phyloP scores from a whole-genome alignment of 2,113 vertebrate species.

The Epinephelus moara region DNA sequence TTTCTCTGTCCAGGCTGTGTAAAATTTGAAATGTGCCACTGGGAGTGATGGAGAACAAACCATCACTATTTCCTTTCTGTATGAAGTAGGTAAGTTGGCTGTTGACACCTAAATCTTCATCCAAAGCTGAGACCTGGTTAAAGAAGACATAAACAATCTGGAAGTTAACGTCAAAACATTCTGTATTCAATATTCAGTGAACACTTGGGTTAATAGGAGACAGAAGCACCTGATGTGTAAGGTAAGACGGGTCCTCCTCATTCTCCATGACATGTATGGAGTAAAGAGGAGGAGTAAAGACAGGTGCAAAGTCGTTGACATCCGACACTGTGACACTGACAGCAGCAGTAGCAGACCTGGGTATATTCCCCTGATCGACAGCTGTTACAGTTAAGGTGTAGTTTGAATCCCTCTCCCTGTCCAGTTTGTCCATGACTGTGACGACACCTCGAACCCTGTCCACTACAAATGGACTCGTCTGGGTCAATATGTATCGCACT shows the following conservation, averaged over 20 bases:
- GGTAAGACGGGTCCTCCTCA: constrained; percentile 45
- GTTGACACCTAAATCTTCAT: constrained; percentile 74
- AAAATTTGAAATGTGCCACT: constrained; percentile 65
- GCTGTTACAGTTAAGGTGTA: constrained; percentile 59
- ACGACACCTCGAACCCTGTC: constrained; percentile 79
- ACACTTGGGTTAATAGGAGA: neutral
- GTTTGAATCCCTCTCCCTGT: constrained; percentile 76
- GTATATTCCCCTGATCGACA: constrained; percentile 58
- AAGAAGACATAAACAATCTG: neutral
- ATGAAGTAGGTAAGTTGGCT: constrained; percentile 69
- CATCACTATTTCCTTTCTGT: constrained; percentile 45
- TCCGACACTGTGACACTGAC: constrained; percentile 69
- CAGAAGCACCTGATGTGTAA: constrained; percentile 59
- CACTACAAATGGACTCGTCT: constrained; percentile 69
- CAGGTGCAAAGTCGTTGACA: constrained; percentile 69
- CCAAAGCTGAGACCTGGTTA: constrained; percentile 67
- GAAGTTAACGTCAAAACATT: neutral
- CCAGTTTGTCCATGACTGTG: constrained; percentile 74
- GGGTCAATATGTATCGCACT: constrained; percentile 74
- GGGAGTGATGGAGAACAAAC: constrained; percentile 62
- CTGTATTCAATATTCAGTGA: neutral
- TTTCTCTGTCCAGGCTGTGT: constrained; percentile 79
- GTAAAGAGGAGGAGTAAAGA: constrained; percentile 57
- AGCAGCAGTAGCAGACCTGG: constrained; percentile 55
- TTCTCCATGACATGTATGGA: constrained; percentile 65